A percentile compares a stretch with the other conserved stretches of the same genome.
Conservation (phyloP, 2,113 vertebrate species). For the Empidonax alnorum region DNA sequence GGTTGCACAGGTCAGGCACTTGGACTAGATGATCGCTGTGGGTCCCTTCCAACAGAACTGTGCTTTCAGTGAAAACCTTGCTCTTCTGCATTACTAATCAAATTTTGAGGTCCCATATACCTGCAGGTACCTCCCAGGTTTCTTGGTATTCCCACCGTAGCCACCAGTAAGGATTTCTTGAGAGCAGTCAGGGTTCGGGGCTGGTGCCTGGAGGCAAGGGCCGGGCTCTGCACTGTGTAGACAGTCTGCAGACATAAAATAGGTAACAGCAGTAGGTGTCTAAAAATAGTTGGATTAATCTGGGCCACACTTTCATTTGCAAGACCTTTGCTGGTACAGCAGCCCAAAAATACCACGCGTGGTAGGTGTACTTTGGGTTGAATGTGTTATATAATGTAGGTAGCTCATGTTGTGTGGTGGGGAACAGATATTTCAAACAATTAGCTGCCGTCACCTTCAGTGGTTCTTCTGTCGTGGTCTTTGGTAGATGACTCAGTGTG, state of each 20-base stretch:
- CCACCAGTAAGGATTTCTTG: background rate
- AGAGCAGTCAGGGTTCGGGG: background rate
- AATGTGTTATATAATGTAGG: background rate
- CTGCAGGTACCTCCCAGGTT: background rate
- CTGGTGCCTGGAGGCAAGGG: background rate
- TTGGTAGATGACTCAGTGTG: background rate
- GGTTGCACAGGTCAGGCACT: background rate
- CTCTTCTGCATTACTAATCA: background rate
- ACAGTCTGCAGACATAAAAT: background rate
- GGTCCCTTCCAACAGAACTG: background rate
- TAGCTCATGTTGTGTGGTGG: background rate
- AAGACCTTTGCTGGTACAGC: slow-evolving; percentile 20
- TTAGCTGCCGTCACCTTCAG: background rate
- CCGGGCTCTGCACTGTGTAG: background rate
- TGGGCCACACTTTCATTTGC: background rate
- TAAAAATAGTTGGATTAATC: slow-evolving; percentile 37
- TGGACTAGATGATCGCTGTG: background rate
- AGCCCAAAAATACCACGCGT: background rate
- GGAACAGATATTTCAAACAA: background rate
- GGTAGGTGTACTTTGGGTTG: background rate
- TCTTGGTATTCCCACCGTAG: background rate
- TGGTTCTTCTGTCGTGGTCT: background rate
- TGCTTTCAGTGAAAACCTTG: background rate
- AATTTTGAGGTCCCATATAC: background rate
- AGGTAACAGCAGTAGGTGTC: slow-evolving; percentile 1